Base-by-base conservation (phyloP, 2,888 invertebrate genomes). In the Perizoma affinitatum region DNA sequence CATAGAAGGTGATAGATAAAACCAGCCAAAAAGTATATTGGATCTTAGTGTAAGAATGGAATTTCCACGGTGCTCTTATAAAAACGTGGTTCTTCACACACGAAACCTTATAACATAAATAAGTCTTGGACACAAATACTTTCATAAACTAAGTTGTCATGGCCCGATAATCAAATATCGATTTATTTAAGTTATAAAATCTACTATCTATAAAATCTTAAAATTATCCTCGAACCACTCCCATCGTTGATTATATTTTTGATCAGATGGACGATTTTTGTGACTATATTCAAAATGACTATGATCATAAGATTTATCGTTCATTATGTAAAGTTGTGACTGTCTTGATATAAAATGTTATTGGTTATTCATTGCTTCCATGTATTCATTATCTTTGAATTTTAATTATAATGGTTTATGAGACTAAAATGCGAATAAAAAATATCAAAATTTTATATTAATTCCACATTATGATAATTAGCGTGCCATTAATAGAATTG, bases 91-190 rank as follows among this genome's bases (percentile, higher is more conserved):
- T 58, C 63, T 62, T 66, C 59, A 66, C 63, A 69, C 71, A 77
- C 75, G 75, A 82, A 78, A 78, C 75, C 82, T 84, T 81, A 83
- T 62, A 76, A 79, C 74, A 83, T 80, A 82, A 82, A 85, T 85
- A 87, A 86, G 85, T 88, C 84, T 87, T 87, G 85, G 86, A 88
- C 84, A 87, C 80, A 83, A 82, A 83, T 84, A 82, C 82, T 86
- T 78, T 84, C 79, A 78, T 84, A 84, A 80, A 78, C 82, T 85
- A 83, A 82, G 83, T 83, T 90, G 90, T 91, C 91, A 90, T 90
- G 91, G 90, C 88, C 84, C 88, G 90, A 87, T 88, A 86, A 86
- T 85, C 87, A 83, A 86, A 74, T 83, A 84, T 84, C 82, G 84
- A 85, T 81, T 83, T 78, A 74, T 85, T 79, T 83, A 79, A 79